Percentiles rank a stretch among this genome's conserved stretches.
These are phyloP conservation scores for Lasioglossum baleicum DNA, from an alignment of 1,140 invertebrate species.

Conservation along the genomic window DNA sequence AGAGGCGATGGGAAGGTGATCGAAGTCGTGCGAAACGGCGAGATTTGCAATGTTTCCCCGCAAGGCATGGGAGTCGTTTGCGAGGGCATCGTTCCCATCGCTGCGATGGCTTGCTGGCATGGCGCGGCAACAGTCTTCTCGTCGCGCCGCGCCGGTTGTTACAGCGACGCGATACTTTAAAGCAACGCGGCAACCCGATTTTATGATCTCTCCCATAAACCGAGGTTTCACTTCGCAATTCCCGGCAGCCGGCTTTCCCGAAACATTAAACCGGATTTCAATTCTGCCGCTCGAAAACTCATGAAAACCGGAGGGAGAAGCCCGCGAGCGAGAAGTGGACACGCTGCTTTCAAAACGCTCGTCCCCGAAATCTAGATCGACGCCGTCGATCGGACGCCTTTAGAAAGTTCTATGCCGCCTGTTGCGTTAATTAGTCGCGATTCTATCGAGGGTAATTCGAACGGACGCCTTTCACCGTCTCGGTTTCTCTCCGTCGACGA, in stretches of 20 bases:
- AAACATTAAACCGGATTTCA: slow-evolving; percentile 45
- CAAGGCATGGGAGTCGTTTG: background rate
- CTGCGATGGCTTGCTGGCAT: background rate
- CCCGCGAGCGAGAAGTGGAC: background rate
- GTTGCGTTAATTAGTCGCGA: background rate
- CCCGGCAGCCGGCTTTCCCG: slow-evolving; percentile 35
- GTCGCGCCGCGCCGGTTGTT: slow-evolving; percentile 17
- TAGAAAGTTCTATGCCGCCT: background rate
- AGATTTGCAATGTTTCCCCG: background rate
- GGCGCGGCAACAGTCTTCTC: slow-evolving; percentile 21
- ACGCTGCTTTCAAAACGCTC: background rate
- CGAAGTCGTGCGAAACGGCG: background rate
- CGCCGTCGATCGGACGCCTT: background rate
- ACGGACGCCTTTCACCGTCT: background rate
- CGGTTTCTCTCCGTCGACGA: background rate
- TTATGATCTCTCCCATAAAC: slow-evolving; percentile 34
- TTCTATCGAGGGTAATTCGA: background rate
- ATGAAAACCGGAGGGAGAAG: slow-evolving; percentile 32
- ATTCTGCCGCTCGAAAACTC: slow-evolving; percentile 26
- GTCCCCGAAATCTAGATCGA: background rate
- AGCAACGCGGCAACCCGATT: slow-evolving; percentile 21
- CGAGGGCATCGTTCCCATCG: slow-evolving; percentile 17
- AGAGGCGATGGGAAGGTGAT: background rate
- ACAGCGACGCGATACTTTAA: slow-evolving; percentile 41
- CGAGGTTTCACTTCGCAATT: slow-evolving; percentile 43